A percentile compares a stretch with the other conserved stretches of the same genome.
Conservation (phyloP, 2,888 invertebrate species). For the Conus canariensis region DNA sequence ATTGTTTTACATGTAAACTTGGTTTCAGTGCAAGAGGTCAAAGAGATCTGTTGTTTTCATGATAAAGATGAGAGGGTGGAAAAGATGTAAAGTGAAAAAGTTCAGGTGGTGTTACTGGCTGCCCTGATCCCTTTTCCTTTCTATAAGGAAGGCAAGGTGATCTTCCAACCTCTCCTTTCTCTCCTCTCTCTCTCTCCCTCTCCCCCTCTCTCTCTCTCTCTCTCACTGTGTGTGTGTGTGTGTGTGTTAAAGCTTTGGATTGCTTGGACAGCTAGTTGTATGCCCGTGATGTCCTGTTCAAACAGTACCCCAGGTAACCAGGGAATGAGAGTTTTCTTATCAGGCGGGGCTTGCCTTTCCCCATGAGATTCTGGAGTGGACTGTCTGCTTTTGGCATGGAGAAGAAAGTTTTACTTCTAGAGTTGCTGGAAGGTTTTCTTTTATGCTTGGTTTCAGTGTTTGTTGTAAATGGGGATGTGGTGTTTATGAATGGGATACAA, state of each 20-base stretch:
- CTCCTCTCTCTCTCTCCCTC: conserved; percentile 8
- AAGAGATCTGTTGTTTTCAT: no score
- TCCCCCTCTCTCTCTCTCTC: background rate
- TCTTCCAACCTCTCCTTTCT: background rate
- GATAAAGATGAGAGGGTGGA: no score
- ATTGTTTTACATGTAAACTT: no score
- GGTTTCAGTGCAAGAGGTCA: no score
- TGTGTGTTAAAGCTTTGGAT: background rate
- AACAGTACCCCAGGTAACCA: conserved; percentile 12
- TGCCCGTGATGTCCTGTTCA: background rate
- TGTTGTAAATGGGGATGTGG: no score
- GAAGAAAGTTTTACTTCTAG: background rate
- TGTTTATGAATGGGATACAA: no score
- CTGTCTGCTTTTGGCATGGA: background rate
- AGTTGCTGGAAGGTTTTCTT: no score
- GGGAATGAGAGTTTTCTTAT: background rate
- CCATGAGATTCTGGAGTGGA: background rate
- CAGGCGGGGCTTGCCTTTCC: background rate
- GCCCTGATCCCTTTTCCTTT: no score
- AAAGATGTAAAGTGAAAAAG: no score
- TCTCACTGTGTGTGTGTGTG: background rate
- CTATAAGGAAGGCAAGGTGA: background rate
- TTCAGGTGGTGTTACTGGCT: no score
- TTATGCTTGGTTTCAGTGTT: no score
- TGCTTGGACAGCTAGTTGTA: background rate